Base-by-base conservation (phyloP, 2,888 invertebrate genomes). In the Drosophila longiperda region DNA sequence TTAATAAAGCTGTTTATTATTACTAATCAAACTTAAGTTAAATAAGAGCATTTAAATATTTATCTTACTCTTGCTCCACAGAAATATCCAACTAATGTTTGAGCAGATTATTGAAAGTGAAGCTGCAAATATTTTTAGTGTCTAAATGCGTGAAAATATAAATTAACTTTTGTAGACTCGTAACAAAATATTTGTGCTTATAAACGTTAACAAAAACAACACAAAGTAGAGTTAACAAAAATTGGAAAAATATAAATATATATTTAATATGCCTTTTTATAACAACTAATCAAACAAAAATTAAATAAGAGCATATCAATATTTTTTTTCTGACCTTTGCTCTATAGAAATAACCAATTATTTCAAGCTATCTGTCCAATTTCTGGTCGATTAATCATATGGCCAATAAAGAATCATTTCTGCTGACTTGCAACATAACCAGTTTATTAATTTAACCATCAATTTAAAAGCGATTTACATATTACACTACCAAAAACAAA, bases 401-500 rank as follows among this genome's bases (percentile, higher is more conserved):
- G 40, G 26, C 36, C 20, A 50, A 66, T 50, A 11, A 29, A 64
- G 53, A 40, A 64, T 68, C 40, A 65, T 40, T 49, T 50, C 53
- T 38, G 15, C 9, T 38, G 62, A 65, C 42, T 77, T 73, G 66
- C 36, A 29, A 36, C 34, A 20, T 23, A 80, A 79, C 82, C 65
- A 23, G 78, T 81, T 78, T 73, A 42, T 60, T 68, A 81, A 81
- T 81, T 78, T 78, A 73, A 78, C 68, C 78, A 78, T 68, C 78
- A 73, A 68, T 77, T 63, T 48, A 38, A 42, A 77, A 42, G 38
- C 11, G 64, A 78, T 68, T 64, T 64, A 66, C 54, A 74, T 68
- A 64, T 60, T 38, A 9, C 23, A 29, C 29, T 15, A 15, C 1
- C 26, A 26, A 29, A 29, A 29, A 29, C 15, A 15, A 15, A 29